Evolutionary conservation across 1,140 invertebrate species (phyloP).

Genomic region (Halictus rubicundus): DNA sequence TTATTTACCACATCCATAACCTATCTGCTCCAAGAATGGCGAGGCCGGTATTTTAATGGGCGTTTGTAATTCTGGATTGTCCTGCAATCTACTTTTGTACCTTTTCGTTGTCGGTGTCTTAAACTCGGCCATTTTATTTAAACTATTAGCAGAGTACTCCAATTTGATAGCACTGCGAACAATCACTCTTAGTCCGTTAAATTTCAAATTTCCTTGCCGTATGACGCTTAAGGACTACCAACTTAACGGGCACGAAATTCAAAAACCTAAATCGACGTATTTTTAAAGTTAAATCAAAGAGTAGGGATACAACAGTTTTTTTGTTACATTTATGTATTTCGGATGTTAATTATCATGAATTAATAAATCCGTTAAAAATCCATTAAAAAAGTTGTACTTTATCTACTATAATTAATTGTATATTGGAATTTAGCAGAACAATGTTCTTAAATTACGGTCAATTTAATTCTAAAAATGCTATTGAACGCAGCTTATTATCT

Average conservation of each 20-base stretch:
- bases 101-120: constrained; percentile 70
- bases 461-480: background rate
- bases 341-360: no score
- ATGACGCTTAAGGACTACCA: constrained; percentile 3
- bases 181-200: background rate
- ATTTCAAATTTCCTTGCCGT: background rate
- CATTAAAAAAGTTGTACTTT: no score
- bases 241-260: background rate
- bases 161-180: background rate
- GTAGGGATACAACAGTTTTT: no score
- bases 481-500: background rate
- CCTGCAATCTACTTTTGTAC: constrained; percentile 54
- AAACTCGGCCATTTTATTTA: constrained; percentile 69
- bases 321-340: no score
- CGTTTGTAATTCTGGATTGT: constrained; percentile 67
- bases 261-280: no score
- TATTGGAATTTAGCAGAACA: background rate
- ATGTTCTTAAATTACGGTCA: background rate
- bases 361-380: no score
- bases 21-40: constrained; percentile 85
- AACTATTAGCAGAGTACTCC: background rate
- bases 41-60: constrained; percentile 84
- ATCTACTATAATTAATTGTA: no score
- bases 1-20: constrained; percentile 87
- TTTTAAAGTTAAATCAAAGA: no score